Base-by-base conservation (phyloP, 1,140 invertebrate species). In the Scaptomyza pallida region DNA sequence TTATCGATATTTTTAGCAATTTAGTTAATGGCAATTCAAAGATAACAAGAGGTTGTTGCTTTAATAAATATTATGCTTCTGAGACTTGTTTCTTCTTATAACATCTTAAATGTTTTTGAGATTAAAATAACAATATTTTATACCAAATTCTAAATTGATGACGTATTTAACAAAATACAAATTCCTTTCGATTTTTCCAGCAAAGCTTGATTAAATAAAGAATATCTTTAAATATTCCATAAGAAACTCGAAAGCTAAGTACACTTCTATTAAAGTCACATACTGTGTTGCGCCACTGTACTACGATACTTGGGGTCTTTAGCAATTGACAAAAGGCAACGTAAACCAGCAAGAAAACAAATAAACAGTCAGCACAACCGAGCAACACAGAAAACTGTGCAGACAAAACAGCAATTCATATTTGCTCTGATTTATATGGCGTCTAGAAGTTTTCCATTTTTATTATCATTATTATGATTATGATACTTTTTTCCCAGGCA, bases 381-480 rank as follows among this genome's bases (percentile, higher is more conserved):
- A 47, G 51, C 57, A 30, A 30, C 26, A 23, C n/a, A n/a, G n/a
- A n/a, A n/a, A 15, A 41, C 72, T 45, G 73, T 61, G 64, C 68
- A 72, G 67, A 89, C 72, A 86, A 80, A 80, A 86, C 75, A 89
- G 72, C 78, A 83, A 83, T 85, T 83, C 80, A 83, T 83, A 83
- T 83, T 83, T 83, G 82, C 82, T 89, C 82, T 88, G 82, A 88
- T 88, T 88, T 88, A 88, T 88, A 88, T 88, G 82, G 82, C 82
- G 82, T 88, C 82, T 88, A 88, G 83, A 88, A 89, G 83, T 82
- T 88, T 88, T 88, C 82, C 82, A 88, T 88, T 88, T 88, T 88
- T 88, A 88, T 88, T 88, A 89, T 88, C 74, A 86, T 89, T 85
- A 86, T 86, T 86, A 88, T 88, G 80, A 86, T 88, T 86, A 81